phyloP scores from a whole-genome alignment of 2,797 vertebrate species.

The Myotis myotis region DNA sequence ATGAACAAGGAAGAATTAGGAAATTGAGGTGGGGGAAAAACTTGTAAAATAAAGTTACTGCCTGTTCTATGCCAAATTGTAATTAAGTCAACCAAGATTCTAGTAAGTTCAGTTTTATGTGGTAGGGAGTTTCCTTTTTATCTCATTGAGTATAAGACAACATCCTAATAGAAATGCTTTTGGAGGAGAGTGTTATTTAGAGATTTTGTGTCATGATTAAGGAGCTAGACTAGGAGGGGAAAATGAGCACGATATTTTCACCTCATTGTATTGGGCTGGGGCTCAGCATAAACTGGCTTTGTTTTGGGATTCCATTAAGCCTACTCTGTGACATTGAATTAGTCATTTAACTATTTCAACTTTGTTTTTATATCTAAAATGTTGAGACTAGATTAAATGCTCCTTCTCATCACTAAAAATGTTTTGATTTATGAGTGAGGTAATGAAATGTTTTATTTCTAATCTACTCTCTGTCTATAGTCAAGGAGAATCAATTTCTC shows the following conservation, averaged over 20 bases:
- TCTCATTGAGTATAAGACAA: neutral
- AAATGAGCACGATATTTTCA: neutral
- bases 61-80: neutral
- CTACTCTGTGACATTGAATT: slow-evolving; percentile 26
- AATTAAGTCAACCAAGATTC: slow-evolving; percentile 35
- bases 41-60: neutral
- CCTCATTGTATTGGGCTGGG: neutral
- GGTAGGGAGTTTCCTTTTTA: neutral
- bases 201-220: slow-evolving; percentile 21
- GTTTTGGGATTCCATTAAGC: neutral
- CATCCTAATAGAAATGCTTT: slow-evolving; percentile 37
- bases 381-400: slow-evolving; percentile 15
- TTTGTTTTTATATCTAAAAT: slow-evolving; percentile 20
- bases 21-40: neutral
- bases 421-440: slow-evolving; percentile 45
- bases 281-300: neutral
- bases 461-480: neutral
- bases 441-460: slow-evolving; percentile 51
- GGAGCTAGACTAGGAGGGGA: neutral
- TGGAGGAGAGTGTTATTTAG: neutral
- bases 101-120: slow-evolving; percentile 20
- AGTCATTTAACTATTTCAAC: neutral
- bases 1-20: slow-evolving; percentile 44
- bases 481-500: slow-evolving; percentile 26
- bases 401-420: slow-evolving; percentile 30